A percentile compares a stretch with the other conserved stretches of the same genome.
phyloP scores from a whole-genome alignment of 1,140 invertebrate genomes.

The Vanessa tameamea region DNA sequence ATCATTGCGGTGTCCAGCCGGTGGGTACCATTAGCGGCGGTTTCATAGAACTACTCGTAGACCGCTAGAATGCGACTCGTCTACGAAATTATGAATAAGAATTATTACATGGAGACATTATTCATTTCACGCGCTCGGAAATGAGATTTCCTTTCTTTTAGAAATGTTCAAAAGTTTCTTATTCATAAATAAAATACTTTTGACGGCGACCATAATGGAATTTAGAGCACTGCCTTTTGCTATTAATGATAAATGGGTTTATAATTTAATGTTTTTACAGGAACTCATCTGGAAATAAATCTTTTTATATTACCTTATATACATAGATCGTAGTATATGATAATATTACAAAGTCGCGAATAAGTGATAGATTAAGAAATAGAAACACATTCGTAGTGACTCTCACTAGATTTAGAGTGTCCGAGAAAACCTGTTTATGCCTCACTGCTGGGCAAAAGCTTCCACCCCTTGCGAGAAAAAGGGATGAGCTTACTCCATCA shows the following conservation, averaged over 20 bases:
- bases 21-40: too few species aligned
- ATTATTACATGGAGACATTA: slow-evolving; percentile 16
- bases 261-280: not conserved
- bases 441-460: too few species aligned
- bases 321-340: not conserved
- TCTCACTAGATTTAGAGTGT: too few species aligned
- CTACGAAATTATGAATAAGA: not conserved
- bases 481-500: too few species aligned
- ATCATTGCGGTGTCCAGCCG: too few species aligned
- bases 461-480: too few species aligned
- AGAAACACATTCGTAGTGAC: too few species aligned
- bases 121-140: slow-evolving; percentile 25
- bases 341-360: not conserved
- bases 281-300: too few species aligned
- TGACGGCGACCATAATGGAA: slow-evolving; percentile 10
- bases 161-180: slow-evolving; percentile 5
- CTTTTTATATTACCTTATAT: too few species aligned
- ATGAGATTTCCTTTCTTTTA: slow-evolving; percentile 22
- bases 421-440: too few species aligned
- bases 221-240: not conserved
- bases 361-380: too few species aligned
- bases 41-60: not conserved
- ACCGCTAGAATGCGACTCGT: not conserved
- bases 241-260: slow-evolving; percentile 5
- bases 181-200: slow-evolving; percentile 21